A percentile compares a stretch with the other conserved stretches of the same genome.
phyloP scores from a whole-genome alignment of 2,113 vertebrate genomes.

The Thamnaconus septentrionalis region DNA sequence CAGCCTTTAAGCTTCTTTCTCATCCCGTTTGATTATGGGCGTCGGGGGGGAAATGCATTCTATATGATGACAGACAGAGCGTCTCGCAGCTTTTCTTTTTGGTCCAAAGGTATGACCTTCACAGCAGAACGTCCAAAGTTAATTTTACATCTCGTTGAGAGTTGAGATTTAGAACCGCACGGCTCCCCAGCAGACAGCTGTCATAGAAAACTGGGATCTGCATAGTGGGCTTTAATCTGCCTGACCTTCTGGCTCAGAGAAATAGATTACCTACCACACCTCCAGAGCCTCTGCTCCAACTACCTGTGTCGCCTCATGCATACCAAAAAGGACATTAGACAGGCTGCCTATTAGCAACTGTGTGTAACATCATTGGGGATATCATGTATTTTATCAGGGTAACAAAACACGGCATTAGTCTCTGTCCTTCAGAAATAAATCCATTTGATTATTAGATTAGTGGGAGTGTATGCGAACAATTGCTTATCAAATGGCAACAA shows the following conservation, averaged over 20 bases:
- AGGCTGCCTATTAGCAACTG: constrained; percentile 32
- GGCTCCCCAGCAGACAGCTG: constrained; percentile 67
- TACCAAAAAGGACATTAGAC: constrained; percentile 54
- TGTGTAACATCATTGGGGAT: constrained; percentile 35
- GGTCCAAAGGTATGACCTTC: constrained; percentile 63
- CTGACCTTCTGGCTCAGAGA: constrained; percentile 73
- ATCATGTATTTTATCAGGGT: constrained; percentile 39
- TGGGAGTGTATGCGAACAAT: constrained; percentile 17
- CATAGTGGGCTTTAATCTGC: constrained; percentile 72
- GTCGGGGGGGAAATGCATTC: constrained; percentile 8
- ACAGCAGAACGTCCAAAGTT: constrained; percentile 60
- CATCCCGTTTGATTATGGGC: constrained; percentile 21
- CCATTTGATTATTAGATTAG: constrained; percentile 23
- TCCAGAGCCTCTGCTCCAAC: constrained; percentile 48
- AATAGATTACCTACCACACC: constrained; percentile 68
- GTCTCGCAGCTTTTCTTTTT: constrained; percentile 13
- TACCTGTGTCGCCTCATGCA: constrained; percentile 43
- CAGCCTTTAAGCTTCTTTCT: constrained; percentile 12
- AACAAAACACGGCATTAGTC: constrained; percentile 8
- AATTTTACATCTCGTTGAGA: constrained; percentile 76
- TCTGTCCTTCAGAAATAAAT: constrained; percentile 32
- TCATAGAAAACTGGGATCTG: constrained; percentile 67
- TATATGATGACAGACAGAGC: constrained; percentile 10
- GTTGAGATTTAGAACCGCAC: constrained; percentile 57
- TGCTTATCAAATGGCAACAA: constrained; percentile 25